Conservation (phyloP, 1,140 invertebrate species). For the Pseudobourletiella spinata region DNA sequence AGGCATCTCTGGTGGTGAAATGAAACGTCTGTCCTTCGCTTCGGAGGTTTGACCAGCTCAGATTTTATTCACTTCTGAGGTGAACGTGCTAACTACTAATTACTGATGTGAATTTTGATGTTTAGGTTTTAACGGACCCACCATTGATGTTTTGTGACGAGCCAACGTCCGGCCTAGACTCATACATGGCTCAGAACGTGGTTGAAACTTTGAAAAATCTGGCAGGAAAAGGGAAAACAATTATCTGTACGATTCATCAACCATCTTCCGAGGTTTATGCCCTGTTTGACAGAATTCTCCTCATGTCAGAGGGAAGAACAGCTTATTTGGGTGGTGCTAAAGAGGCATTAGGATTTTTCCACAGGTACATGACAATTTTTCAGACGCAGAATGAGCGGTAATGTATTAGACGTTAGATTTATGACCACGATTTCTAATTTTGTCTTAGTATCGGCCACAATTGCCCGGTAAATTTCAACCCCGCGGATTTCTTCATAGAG, state of each 20-base stretch:
- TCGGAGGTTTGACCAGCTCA: slow-evolving; percentile 7
- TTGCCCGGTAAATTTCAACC: slow-evolving; percentile 50
- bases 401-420: slow-evolving; percentile 19
- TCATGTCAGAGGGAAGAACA: slow-evolving; percentile 85
- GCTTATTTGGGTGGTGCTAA: slow-evolving; percentile 71
- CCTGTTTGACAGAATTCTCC: slow-evolving; percentile 80
- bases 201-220: slow-evolving; percentile 72
- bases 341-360: slow-evolving; percentile 73
- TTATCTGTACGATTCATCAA: slow-evolving; percentile 92
- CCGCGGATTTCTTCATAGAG: slow-evolving; percentile 87
- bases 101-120: slow-evolving; percentile 44
- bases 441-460: slow-evolving; percentile 47
- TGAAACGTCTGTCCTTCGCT: slow-evolving; percentile 61
- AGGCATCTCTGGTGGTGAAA: slow-evolving; percentile 91
- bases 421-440: slow-evolving; percentile 56
- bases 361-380: slow-evolving; percentile 50
- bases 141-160: slow-evolving; percentile 95
- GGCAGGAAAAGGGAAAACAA: slow-evolving; percentile 75
- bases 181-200: slow-evolving; percentile 83
- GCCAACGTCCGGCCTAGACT: slow-evolving; percentile 62
- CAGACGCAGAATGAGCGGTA: slow-evolving; percentile 37
- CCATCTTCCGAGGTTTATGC: slow-evolving; percentile 88
- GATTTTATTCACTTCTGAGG: neutral
- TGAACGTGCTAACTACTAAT: slow-evolving; percentile 38
- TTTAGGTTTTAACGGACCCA: slow-evolving; percentile 81